phyloP scores from a whole-genome alignment of 1,140 invertebrate genomes.

The Caenorhabditis brenneri region DNA sequence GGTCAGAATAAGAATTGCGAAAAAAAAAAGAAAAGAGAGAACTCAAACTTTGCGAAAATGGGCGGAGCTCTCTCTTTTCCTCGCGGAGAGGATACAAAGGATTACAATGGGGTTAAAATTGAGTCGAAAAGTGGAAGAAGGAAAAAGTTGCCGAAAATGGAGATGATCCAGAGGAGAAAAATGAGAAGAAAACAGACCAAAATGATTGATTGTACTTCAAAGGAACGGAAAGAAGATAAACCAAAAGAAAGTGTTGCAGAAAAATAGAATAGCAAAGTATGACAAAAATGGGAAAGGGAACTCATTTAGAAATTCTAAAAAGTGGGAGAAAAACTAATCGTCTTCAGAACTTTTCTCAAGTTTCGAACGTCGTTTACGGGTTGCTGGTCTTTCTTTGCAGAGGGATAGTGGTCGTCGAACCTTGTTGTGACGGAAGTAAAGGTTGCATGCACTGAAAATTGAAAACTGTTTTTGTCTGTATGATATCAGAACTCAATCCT shows the following conservation, averaged over 20 bases:
- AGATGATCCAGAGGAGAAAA: neutral
- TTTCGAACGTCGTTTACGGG: neutral
- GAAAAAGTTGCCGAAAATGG: neutral
- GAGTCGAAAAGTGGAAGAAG: slow-evolving; percentile 8
- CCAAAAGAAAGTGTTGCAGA: neutral
- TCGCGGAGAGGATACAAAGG: neutral
- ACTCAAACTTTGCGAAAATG: slow-evolving; percentile 23
- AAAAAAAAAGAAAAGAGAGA: neutral
- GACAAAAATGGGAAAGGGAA: neutral
- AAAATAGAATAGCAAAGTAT: neutral
- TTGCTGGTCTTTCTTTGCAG: neutral
- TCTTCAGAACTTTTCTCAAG: neutral
- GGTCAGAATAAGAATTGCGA: neutral
- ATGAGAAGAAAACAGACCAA: neutral
- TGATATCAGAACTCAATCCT: neutral
- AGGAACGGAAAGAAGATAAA: neutral
- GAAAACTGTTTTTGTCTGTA: too few species aligned
- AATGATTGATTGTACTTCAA: slow-evolving; percentile 31
- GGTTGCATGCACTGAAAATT: neutral
- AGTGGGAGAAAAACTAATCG: neutral
- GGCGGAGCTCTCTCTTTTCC: neutral
- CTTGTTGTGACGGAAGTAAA: slow-evolving; percentile 26
- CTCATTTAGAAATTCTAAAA: too few species aligned
- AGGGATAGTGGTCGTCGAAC: neutral
- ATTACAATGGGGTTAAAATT: slow-evolving; percentile 44